phyloP scores from a whole-genome alignment of 2,113 vertebrate species.

The Heterocephalus glaber region DNA sequence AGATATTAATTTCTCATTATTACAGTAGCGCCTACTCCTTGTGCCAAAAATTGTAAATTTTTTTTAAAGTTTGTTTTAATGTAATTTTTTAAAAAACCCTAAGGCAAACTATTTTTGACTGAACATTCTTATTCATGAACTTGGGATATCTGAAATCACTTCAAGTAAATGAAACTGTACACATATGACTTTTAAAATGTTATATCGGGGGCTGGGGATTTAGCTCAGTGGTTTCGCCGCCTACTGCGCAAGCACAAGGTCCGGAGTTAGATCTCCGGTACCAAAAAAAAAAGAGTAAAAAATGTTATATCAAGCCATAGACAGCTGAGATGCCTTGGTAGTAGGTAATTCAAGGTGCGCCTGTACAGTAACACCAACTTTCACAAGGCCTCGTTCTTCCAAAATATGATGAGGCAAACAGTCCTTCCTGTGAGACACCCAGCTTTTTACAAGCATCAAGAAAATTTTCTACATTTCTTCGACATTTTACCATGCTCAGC shows the following conservation, averaged over 20 bases:
- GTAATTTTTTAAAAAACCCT: slow-evolving; percentile 54
- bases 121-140: slow-evolving; percentile 72
- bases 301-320: slow-evolving; percentile 87
- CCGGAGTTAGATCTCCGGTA: too few relatives aligned
- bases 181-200: slow-evolving; percentile 8
- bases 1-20: background rate
- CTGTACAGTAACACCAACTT: slow-evolving; percentile 96
- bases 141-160: slow-evolving; percentile 73
- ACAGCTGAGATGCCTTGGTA: slow-evolving; percentile 90
- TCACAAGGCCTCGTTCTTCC: slow-evolving; percentile 96
- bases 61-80: slow-evolving; percentile 75
- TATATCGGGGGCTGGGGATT: too few relatives aligned
- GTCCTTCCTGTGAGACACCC: slow-evolving; percentile 97
- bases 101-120: slow-evolving; percentile 80
- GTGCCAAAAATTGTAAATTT: slow-evolving; percentile 11
- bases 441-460: too few relatives aligned
- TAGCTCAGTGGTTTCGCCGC: too few relatives aligned
- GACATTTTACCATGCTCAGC: slow-evolving; percentile 99
- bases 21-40: background rate
- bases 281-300: too few relatives aligned
- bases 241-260: too few relatives aligned
- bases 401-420: slow-evolving; percentile 99
- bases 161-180: slow-evolving; percentile 66
- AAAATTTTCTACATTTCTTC: too few relatives aligned
- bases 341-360: slow-evolving; percentile 94